Evolutionary conservation across 2,113 vertebrate species (phyloP).

Genomic region (Apistogramma diplotaenia): DNA sequence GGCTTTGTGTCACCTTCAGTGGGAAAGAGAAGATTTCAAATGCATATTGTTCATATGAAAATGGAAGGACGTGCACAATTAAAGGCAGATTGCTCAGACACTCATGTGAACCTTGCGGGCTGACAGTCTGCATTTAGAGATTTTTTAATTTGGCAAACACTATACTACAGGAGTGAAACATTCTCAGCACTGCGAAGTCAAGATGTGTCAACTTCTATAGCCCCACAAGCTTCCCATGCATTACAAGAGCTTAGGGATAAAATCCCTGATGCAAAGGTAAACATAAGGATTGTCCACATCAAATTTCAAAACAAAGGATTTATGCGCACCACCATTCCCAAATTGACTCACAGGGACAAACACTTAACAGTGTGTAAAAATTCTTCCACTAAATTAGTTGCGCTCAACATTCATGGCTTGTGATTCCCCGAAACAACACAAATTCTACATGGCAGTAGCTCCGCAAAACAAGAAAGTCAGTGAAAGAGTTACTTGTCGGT

Average conservation of each 20-base stretch:
- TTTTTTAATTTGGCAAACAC: not conserved
- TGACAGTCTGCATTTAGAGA: not conserved
- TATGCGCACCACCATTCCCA: not conserved
- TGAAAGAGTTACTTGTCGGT: not conserved
- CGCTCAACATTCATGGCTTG: not conserved
- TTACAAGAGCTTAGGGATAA: not conserved
- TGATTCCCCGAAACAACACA: not conserved
- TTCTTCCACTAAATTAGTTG: not conserved
- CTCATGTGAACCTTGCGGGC: not conserved
- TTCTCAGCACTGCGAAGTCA: not conserved
- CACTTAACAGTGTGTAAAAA: not conserved
- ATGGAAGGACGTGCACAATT: not conserved
- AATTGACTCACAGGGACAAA: not conserved
- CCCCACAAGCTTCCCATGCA: not conserved
- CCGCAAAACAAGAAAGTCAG: not conserved
- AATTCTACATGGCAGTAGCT: not conserved
- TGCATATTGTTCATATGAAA: not conserved
- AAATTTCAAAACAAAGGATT: not conserved
- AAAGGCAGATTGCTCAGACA: not conserved
- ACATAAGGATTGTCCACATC: not conserved
- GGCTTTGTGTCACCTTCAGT: slow-evolving; percentile 68
- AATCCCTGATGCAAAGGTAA: not conserved
- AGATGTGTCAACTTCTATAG: not conserved
- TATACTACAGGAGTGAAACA: not conserved
- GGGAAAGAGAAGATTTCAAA: not conserved